Evolutionary conservation across 2,888 invertebrate species (phyloP), one percentile per base, ranked within the genome.

Genomic region (Phlogophora meticulosa): DNA sequence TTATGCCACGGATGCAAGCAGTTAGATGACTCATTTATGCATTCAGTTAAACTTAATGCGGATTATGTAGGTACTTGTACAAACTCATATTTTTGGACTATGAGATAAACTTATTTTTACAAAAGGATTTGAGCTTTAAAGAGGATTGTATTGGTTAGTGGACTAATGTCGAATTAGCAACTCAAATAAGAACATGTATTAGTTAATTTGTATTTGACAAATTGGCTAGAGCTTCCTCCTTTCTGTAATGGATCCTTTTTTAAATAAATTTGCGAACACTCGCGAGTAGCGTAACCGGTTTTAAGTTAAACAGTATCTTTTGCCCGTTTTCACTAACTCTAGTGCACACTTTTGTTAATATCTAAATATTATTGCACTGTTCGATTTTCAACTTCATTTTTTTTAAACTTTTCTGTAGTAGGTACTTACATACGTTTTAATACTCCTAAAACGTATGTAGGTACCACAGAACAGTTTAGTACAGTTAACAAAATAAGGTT

Each of bases 231-330:
- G 9, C n/a, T 22, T 28, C 49, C 28, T 13, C 28, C 13, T 45
- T 11, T 5, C 20, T 10, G 17, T n/a, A 43, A 68, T 13, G 13
- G 2, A 36, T 24, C 10, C 2, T 20, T 53, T 69, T 38, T 5
- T 0, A 15, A 38, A 34, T 57, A 57, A 24, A 34, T 45, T 40
- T 13, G 13, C 13, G 7, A 20, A 38, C 45, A 24, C 46, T 34
- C 17, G 28, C 46, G 45, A 22, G 58, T 70, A 13, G 59, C 24
- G 4, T 48, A 70, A 48, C 71, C 45, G 34, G 59, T 58, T 38
- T 66, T 38, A 34, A 70, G 45, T 69, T 57, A 69, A 40, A 45
- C 38, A 46, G 56, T 45, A 69, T 66, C 38, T 34, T 32, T 4
- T 28, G 28, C 28, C 28, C 5, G 28, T 28, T 28, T 4, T 28